Conservation (phyloP, 1,140 invertebrate species). For the Scaptomyza montana region DNA sequence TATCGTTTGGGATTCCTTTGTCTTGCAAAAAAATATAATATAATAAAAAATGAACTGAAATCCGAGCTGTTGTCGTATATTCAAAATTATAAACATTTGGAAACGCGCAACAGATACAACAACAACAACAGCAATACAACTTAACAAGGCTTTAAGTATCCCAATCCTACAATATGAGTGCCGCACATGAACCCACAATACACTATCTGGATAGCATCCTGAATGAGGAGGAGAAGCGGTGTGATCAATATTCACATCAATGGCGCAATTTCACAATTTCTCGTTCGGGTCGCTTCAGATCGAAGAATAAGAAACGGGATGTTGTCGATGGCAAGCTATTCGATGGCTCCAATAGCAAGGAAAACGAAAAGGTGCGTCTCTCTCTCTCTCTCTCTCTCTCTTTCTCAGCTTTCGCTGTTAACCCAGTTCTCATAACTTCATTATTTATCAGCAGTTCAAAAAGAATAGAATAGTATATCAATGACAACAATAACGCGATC, state of each 20-base stretch:
- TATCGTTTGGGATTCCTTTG: constrained; percentile 25
- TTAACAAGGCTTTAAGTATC: not conserved
- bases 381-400: not conserved
- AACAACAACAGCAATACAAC: not conserved
- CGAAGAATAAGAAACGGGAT: constrained; percentile 81
- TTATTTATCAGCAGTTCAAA: constrained; percentile 21
- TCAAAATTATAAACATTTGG: constrained; percentile 28
- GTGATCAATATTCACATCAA: constrained; percentile 75
- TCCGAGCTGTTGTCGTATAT: constrained; percentile 24
- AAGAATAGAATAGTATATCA: constrained; percentile 32
- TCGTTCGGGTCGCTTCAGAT: constrained; percentile 78
- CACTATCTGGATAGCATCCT: constrained; percentile 79
- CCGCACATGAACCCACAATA: constrained; percentile 77
- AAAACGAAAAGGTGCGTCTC: constrained; percentile 60
- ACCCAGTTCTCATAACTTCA: constrained; percentile 1
- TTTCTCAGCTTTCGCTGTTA: not conserved
- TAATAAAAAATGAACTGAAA: constrained; percentile 35
- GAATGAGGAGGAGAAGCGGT: constrained; percentile 80
- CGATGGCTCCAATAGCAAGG: constrained; percentile 68
- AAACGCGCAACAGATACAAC: constrained; percentile 21
- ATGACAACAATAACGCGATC: constrained; percentile 31
- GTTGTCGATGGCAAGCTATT: constrained; percentile 79
- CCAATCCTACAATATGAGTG: constrained; percentile 40
- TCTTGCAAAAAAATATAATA: constrained; percentile 8
- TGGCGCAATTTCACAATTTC: constrained; percentile 82